Conservation (phyloP, 2,888 invertebrate genomes). For the Pecten maximus region DNA sequence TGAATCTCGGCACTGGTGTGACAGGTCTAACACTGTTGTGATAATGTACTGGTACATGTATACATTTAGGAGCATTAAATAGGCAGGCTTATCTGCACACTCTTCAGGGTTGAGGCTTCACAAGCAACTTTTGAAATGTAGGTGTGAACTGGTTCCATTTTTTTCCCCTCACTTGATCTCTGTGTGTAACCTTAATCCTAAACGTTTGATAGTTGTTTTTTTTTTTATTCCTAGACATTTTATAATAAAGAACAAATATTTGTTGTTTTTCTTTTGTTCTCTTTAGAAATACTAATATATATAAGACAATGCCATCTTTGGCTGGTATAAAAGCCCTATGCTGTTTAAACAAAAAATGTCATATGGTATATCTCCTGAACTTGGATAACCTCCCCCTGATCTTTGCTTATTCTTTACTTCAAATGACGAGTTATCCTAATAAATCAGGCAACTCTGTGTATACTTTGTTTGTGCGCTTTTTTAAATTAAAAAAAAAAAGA, state of each 20-base stretch:
- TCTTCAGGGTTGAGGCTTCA: background rate
- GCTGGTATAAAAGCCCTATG: no score
- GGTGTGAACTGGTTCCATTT: background rate
- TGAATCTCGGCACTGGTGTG: background rate
- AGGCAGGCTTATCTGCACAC: conserved; percentile 23
- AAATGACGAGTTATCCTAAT: background rate
- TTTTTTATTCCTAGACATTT: background rate
- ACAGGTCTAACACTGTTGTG: background rate
- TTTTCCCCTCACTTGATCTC: background rate
- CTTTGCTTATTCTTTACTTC: background rate
- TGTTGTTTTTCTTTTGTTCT: no score
- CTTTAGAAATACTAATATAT: no score
- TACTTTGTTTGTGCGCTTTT: no score
- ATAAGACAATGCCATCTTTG: no score
- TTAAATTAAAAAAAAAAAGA: no score
- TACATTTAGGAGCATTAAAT: conserved; percentile 28
- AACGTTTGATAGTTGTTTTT: background rate
- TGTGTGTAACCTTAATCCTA: background rate
- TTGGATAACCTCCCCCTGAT: background rate
- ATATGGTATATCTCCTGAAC: background rate
- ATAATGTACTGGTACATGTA: conserved; percentile 28
- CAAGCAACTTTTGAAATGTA: background rate
- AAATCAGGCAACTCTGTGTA: background rate
- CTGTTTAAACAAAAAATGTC: background rate
- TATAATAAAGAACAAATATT: background rate